Evolutionary conservation across 1,140 invertebrate species (phyloP), one percentile per base, ranked within the genome.

Genomic region (Bombus confusus): DNA sequence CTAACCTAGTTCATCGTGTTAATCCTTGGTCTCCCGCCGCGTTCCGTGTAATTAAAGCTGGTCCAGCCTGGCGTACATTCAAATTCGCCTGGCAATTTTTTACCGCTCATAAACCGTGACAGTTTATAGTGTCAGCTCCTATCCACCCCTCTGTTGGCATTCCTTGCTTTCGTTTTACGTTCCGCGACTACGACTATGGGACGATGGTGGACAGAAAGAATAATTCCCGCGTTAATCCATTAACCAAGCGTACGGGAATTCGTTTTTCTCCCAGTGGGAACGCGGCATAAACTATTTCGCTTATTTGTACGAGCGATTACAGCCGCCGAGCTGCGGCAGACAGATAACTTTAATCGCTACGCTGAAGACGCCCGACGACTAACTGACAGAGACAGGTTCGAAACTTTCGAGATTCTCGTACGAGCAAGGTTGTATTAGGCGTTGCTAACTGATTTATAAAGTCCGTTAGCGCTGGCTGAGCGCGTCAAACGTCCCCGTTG

Each of bases 11-110:
- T 5, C 47, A 9, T 15, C 80, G 59, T 28, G 31, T 43, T 47
- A 37, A 71, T 71, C 68, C 83, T 72, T 71, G 76, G 39, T 79
- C 62, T 18, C 52, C 28, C 41, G 37, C 43, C 37, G 39, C 43
- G 76, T 84, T 84, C 76, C 68, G 83, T 79, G 83, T 84, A 84
- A 84, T 84, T 84, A 80, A 79, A 66, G 52, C 74, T 15, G 39
- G 66, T 34, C 75, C 64, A 52, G 39, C 75, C 39, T 34, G n/a
- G n/a, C 28, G 28, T 47, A 59, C 83, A 79, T 69, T 84, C 66
- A 84, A 71, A 84, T 84, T 84, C 69, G 76, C 68, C 31, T 62
- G 1, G 52, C 52, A 71, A 83, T 83, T 83, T 69, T 83, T 83
- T 34, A 59, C 28, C n/a, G 74, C 12, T 18, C 64, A n/a, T 41